Base-by-base conservation (phyloP, 1,140 invertebrate species). In the Platyscapa corneri region DNA sequence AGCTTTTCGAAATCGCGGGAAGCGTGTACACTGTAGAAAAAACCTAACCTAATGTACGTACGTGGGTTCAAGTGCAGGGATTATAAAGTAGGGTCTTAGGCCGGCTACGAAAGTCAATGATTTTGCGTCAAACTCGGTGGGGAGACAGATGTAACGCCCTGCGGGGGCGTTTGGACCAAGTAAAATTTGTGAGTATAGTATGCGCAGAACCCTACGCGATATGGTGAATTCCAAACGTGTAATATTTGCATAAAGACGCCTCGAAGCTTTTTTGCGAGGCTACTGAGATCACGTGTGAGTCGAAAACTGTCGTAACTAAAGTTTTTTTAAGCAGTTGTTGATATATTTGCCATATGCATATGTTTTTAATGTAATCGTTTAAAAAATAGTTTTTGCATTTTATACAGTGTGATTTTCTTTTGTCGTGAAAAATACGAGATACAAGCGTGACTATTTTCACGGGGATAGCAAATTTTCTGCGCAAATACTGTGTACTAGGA, bases 221-320 rank as follows among this genome's bases (percentile, higher is more conserved):
- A 42, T 74, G 7, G 37, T 74, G 70, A 42, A 74, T 70, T 70
- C 67, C 23, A 20, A 75, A 46, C 39, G 72, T 75, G 67, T 37
- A 23, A 32, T 82, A 82, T 83, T 83, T 83, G 72, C 82, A 83
- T 76, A 83, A 82, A 60, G 82, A 83, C 82, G 82, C 82, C 56
- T 74, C 72, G 30, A 20, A 60, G 30, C 30, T 56, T 83, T 83
- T 76, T 83, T 34, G 2, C n/a, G 16, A 53, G 16, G 14, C 65
- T 16, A 53, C 49, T 27, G 30, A 18, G 56, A 74, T 83, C 82
- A 83, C 82, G 82, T 76, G 82, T 65, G 82, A 34, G 3, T 82
- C 10, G 32, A 32, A 30, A 65, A 70, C 30, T 8, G 34, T 65
- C 39, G 32, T 34, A 70, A 72, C 75, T 53, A 6, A 18, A 70